These are phyloP conservation scores for Sylvicola cinctus DNA, from an alignment of 2,888 invertebrate species.

Conservation along the genomic window DNA sequence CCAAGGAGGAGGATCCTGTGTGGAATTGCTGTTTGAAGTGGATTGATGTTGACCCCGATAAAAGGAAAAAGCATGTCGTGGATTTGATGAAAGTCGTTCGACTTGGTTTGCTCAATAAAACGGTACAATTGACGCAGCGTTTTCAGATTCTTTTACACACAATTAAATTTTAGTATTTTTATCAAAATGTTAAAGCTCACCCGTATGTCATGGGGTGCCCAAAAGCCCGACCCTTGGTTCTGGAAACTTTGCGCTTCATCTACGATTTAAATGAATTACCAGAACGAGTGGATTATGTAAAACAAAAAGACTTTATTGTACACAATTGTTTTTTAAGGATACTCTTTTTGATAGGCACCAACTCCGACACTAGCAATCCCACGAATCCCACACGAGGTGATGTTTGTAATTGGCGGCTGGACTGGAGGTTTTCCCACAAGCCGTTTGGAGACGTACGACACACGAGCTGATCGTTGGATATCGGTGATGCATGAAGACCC, in stretches of 20 bases:
- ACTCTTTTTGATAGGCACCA: constrained; percentile 22
- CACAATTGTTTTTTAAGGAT: not conserved
- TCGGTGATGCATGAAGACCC: constrained; percentile 46
- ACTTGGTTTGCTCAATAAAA: constrained; percentile 63
- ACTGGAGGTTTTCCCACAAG: constrained; percentile 31
- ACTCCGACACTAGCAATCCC: constrained; percentile 70
- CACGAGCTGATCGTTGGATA: constrained; percentile 76
- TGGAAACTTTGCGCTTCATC: constrained; percentile 76
- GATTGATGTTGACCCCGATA: constrained; percentile 60
- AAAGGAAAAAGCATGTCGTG: constrained; percentile 52
- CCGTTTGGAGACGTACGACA: constrained; percentile 75
- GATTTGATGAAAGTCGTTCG: constrained; percentile 61
- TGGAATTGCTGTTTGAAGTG: constrained; percentile 74
- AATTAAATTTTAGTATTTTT: constrained; percentile 45
- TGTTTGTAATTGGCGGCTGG: constrained; percentile 72
- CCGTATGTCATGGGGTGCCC: constrained; percentile 67
- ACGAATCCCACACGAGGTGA: constrained; percentile 69
- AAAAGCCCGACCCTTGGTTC: constrained; percentile 68
- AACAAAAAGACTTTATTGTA: not conserved
- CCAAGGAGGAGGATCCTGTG: constrained; percentile 68
- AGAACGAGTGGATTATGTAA: constrained; percentile 53
- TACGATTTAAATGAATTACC: constrained; percentile 81
- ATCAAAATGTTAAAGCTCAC: constrained; percentile 78
- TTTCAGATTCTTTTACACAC: not conserved
- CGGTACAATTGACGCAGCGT: constrained; percentile 20